Base-by-base conservation (phyloP, 2,888 invertebrate genomes). In the Sinotaia quadrata region DNA sequence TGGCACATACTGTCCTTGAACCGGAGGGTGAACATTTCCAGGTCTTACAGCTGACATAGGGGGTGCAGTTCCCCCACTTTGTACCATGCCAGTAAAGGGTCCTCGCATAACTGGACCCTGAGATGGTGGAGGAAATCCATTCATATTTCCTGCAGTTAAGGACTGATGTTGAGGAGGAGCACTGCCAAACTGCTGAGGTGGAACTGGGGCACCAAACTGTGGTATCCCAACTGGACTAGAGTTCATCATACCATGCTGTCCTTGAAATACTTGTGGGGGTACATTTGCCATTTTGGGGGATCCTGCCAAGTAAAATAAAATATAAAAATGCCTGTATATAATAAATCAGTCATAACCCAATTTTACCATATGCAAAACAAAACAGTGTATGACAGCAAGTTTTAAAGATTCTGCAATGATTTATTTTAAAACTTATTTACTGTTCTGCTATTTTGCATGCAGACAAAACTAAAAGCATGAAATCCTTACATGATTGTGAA, bases 41-140 rank as follows among this genome's bases (percentile, higher is more conserved):
- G 63, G 41, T 34, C 37, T 33, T 4, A 57, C 58, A 34, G 12
- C 56, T 18, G 24, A n/a, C n/a, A 41, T 31, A 29, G 61, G 31
- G 1, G 37, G 34, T 44, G 67, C 51, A 49, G 54, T 41, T 12
- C 70, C 70, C 54, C 49, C 49, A 7, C 67, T 31, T 24, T 54
- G 41, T 51, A 37, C 49, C 56, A 65, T 66, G 18, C 41, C 33
- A 24, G 58, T 36, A 24, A 36, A 21, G 37, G 57, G 52, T 33
- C 59, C 47, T 56, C 27, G 68, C n/a, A 31, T 56, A 15, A 12
- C 34, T 21, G 47, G 57, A 29, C 60, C 66, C 37, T 52, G 51
- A 52, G 68, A 29, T 7, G 54, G 21, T 33, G 29, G 63, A 54
- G 44, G 36, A 49, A 63, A 59, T 21, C 72, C 72, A 69, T 69